These are phyloP conservation scores for Mystacornis crossleyi DNA, from an alignment of 2,113 vertebrate species.

Conservation along the genomic window DNA sequence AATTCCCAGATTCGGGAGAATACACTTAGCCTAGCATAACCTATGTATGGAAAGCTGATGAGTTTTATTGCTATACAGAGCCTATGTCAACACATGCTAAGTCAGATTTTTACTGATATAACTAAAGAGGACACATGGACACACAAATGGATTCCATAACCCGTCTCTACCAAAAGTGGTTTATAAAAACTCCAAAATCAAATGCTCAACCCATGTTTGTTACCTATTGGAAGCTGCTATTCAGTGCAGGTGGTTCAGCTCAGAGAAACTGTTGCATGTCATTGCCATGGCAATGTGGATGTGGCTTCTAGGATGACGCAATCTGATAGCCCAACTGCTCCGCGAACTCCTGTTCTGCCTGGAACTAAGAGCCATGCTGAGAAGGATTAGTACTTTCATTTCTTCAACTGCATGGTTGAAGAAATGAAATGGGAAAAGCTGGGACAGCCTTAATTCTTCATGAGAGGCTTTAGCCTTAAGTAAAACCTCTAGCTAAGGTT, in stretches of 20 bases:
- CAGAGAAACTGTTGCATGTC: neutral
- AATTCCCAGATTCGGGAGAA: neutral
- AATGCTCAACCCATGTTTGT: neutral
- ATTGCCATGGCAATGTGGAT: neutral
- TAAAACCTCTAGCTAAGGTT: constrained; percentile 27
- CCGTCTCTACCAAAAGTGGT: neutral
- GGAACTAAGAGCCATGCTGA: constrained; percentile 52
- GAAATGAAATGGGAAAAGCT: constrained; percentile 61
- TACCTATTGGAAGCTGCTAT: neutral
- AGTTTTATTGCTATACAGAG: neutral
- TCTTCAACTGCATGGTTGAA: constrained; percentile 19
- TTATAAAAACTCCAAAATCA: neutral
- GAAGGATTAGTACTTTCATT: constrained; percentile 63
- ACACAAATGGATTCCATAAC: neutral
- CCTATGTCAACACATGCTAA: neutral
- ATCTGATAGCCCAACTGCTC: constrained; percentile 21
- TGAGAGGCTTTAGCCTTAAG: constrained; percentile 43
- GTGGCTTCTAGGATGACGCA: neutral
- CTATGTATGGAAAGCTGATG: neutral
- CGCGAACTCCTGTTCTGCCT: constrained; percentile 6
- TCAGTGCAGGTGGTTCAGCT: neutral
- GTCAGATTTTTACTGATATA: neutral
- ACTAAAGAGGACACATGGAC: neutral
- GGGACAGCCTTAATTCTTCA: constrained; percentile 51
- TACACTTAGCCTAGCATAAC: neutral